These are phyloP conservation scores for Clarias macrocephalus DNA, from an alignment of 2,113 vertebrate species.

Conservation along the genomic window DNA sequence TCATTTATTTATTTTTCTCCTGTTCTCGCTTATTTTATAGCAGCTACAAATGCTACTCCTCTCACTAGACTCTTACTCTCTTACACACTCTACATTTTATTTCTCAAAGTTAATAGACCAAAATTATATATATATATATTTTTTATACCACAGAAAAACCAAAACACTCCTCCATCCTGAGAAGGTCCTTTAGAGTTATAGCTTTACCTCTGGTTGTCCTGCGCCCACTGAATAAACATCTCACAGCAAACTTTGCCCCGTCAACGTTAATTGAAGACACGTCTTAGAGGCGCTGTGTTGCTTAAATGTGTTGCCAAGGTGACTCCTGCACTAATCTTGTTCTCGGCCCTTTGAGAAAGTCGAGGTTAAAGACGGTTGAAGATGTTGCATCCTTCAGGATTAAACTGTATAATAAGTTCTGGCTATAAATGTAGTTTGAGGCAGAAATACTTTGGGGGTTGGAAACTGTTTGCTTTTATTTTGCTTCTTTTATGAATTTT, in stretches of 20 bases:
- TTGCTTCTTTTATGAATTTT: slow-evolving; percentile 1
- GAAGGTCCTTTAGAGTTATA: neutral
- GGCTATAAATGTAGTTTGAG: neutral
- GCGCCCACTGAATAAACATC: neutral
- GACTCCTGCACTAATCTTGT: neutral
- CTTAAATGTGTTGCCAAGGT: neutral
- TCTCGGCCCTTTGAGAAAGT: neutral
- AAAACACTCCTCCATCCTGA: neutral
- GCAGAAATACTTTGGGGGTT: neutral
- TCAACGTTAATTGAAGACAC: neutral
- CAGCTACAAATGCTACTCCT: too few species aligned
- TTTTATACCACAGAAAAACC: neutral
- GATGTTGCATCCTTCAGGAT: neutral
- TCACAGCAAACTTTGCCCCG: neutral
- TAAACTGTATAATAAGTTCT: neutral
- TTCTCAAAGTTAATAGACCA: neutral
- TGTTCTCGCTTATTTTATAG: neutral
- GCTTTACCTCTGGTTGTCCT: neutral
- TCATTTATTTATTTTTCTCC: neutral
- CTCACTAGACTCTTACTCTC: neutral
- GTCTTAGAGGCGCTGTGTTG: neutral
- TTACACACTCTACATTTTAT: neutral
- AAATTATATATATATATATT: neutral
- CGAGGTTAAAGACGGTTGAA: neutral
- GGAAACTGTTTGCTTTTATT: neutral